A percentile compares a stretch with the other conserved stretches of the same genome.
Evolutionary conservation across 2,797 vertebrate species (phyloP).

Genomic region (Poeciliopsis paucimaculata): DNA sequence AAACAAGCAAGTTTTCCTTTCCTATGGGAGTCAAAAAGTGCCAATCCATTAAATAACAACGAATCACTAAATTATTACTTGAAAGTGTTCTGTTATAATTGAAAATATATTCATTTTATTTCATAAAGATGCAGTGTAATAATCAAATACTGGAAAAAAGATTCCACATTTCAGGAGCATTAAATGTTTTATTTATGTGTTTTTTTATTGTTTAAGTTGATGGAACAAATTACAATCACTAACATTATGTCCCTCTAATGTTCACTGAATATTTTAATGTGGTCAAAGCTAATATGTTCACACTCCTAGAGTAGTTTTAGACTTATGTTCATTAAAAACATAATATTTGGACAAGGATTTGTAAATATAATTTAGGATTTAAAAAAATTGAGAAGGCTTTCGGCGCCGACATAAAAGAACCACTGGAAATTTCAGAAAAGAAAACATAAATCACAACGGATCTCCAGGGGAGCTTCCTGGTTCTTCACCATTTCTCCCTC

Average conservation of each 20-base stretch:
- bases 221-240: neutral
- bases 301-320: neutral
- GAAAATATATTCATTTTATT: neutral
- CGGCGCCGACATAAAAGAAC: conserved; percentile 3
- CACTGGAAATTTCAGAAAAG: conserved; percentile 16
- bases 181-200: neutral
- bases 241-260: neutral
- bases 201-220: neutral
- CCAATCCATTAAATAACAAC: neutral
- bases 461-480: conserved; percentile 38
- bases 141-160: neutral
- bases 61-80: neutral
- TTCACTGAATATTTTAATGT: neutral
- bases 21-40: neutral
- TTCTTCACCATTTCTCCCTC: conserved; percentile 25
- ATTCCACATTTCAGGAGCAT: neutral
- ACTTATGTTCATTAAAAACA: neutral
- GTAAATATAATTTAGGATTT: neutral
- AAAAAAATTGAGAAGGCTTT: neutral
- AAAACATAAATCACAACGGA: conserved; percentile 25
- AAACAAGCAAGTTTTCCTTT: neutral
- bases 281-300: neutral
- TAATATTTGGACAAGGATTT: neutral
- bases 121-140: neutral
- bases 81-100: neutral